phyloP scores from a whole-genome alignment of 2,113 vertebrate species.

The Poeciliopsis prolifica region DNA sequence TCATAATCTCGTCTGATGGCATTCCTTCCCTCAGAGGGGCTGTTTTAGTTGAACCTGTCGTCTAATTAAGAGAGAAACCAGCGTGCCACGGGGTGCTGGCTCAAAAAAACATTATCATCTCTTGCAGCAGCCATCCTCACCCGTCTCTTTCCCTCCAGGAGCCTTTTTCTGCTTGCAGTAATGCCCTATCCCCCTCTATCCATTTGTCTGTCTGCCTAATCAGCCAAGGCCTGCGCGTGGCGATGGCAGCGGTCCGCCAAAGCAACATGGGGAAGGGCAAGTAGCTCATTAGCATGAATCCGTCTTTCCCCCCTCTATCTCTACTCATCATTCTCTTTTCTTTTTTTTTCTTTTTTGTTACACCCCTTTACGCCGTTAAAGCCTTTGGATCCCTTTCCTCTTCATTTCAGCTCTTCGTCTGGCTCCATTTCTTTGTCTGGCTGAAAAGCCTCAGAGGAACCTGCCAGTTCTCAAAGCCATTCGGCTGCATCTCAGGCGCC shows the following conservation, averaged over 20 bases:
- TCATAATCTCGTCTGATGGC: slow-evolving; percentile 29
- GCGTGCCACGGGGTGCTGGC: slow-evolving; percentile 36
- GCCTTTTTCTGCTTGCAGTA: slow-evolving; percentile 29
- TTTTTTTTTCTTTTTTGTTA: neutral
- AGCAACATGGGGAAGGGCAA: slow-evolving; percentile 44
- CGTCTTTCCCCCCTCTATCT: slow-evolving; percentile 51
- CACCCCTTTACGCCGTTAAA: slow-evolving; percentile 13
- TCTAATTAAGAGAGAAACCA: slow-evolving; percentile 63
- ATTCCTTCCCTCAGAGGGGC: slow-evolving; percentile 29
- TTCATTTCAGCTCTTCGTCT: slow-evolving; percentile 50
- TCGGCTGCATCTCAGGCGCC: slow-evolving; percentile 61
- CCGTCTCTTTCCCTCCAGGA: slow-evolving; percentile 28
- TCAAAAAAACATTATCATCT: slow-evolving; percentile 55
- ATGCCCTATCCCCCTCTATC: slow-evolving; percentile 25
- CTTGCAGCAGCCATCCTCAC: slow-evolving; percentile 45
- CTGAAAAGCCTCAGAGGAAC: slow-evolving; percentile 48
- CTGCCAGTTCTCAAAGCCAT: slow-evolving; percentile 68
- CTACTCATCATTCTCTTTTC: slow-evolving; percentile 25
- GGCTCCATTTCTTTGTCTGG: slow-evolving; percentile 60
- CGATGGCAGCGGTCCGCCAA: slow-evolving; percentile 56
- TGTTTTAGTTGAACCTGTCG: slow-evolving; percentile 41
- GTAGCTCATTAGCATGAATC: slow-evolving; percentile 51
- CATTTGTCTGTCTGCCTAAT: slow-evolving; percentile 69
- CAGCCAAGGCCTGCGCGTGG: slow-evolving; percentile 51
- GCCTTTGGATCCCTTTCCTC: slow-evolving; percentile 31